A percentile compares a stretch with the other conserved stretches of the same genome.
These are phyloP conservation scores for Ochropleura leucogaster DNA, from an alignment of 2,888 invertebrate species.

Conservation along the genomic window DNA sequence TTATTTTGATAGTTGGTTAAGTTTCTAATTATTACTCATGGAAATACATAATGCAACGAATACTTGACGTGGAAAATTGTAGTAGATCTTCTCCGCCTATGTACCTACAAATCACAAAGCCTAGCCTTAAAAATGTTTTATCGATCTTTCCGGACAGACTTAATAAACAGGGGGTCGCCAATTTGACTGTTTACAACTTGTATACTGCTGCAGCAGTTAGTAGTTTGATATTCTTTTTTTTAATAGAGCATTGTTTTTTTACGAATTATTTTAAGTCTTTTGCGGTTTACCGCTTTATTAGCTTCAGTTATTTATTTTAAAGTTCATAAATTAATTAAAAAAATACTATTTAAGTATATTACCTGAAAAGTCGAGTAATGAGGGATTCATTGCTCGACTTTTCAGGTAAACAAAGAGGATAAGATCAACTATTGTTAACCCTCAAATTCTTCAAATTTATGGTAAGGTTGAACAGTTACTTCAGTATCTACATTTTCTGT, in stretches of 20 bases:
- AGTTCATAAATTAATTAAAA: neutral
- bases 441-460: neutral
- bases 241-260: neutral
- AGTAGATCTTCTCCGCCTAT: neutral
- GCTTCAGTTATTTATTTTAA: neutral
- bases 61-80: constrained; percentile 20
- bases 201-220: neutral
- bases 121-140: neutral
- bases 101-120: neutral
- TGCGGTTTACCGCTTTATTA: neutral
- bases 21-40: constrained; percentile 64
- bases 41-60: constrained; percentile 60
- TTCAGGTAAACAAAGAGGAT: neutral
- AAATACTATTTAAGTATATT: neutral
- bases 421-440: neutral
- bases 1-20: constrained; percentile 57
- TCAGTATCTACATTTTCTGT: neutral
- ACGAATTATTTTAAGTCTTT: neutral
- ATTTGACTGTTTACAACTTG: neutral
- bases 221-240: neutral
- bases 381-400: neutral
- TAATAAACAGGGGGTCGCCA: neutral
- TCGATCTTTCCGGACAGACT: neutral
- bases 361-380: neutral
- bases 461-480: neutral